Evolutionary conservation across 2,113 vertebrate species (phyloP).

Genomic region (Aphyosemion australe): DNA sequence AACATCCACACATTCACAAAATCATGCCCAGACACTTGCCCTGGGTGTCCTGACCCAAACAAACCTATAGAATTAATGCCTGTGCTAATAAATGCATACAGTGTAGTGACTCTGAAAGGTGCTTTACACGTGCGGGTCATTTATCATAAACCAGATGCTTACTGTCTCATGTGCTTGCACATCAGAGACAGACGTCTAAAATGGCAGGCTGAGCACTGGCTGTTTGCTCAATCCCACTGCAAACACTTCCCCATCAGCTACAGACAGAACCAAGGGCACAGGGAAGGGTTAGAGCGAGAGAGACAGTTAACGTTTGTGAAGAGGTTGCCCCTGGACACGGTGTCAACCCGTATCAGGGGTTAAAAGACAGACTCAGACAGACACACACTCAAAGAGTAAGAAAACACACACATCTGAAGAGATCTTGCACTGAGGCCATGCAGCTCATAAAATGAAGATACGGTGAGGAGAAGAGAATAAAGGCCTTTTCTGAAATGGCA

Average conservation of each 20-base stretch:
- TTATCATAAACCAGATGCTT: background rate
- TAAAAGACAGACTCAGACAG: slow-evolving; percentile 51
- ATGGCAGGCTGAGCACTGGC: slow-evolving; percentile 41
- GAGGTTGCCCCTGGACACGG: slow-evolving; percentile 69
- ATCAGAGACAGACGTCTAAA: slow-evolving; percentile 26
- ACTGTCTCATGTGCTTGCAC: slow-evolving; percentile 20
- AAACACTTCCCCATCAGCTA: slow-evolving; percentile 69
- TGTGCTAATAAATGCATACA: background rate
- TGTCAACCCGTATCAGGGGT: slow-evolving; percentile 65
- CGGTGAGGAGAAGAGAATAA: slow-evolving; percentile 53
- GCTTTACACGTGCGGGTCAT: no score
- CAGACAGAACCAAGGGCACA: slow-evolving; percentile 56
- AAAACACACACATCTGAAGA: slow-evolving; percentile 54
- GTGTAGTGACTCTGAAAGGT: no score
- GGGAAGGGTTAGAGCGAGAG: slow-evolving; percentile 27
- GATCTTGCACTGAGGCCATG: slow-evolving; percentile 26
- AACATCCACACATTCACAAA: background rate
- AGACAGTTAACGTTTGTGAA: slow-evolving; percentile 53
- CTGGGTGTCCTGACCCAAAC: background rate
- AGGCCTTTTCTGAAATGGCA: slow-evolving; percentile 66
- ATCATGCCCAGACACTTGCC: no score
- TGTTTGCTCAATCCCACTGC: slow-evolving; percentile 62
- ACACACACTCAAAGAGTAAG: slow-evolving; percentile 30
- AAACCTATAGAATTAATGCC: slow-evolving; percentile 1
- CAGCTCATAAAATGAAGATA: slow-evolving; percentile 57